Evolutionary conservation across 2,113 vertebrate species (phyloP), one percentile per base, ranked within the genome.

Genomic region (Pleuronectes platessa): DNA sequence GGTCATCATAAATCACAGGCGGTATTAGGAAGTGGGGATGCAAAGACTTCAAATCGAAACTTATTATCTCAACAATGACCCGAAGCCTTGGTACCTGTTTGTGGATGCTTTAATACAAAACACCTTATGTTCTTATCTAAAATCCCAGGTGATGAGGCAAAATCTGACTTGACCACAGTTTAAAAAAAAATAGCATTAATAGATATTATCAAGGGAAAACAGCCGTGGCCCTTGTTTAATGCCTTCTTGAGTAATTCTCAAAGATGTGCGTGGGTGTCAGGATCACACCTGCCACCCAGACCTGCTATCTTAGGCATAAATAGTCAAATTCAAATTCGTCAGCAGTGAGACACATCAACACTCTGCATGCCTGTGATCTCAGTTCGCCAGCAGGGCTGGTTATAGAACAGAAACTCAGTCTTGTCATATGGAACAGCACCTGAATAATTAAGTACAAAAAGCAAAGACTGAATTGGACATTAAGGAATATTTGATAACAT

Each of bases 1-100:
- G 62, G 58, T 76, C 68, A 35, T 58, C 70, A 79, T 89, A 72
- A 88, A 90, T 90, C 81, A 83, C 67, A 68, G 77, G 27, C 70
- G 31, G 17, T 56, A 76, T 80, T 74, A 66, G 68, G 42, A 21
- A 47, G 54, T 42, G 55, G 24, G 56, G 47, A 72, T 42, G 47
- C 51, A 37, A 4, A 60, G 63, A 67, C 31, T 24, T 58, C 1
- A 0, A n/a, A 54, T 51, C 47, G 6, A 54, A 54, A 54, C 18
- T 17, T 17, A 54, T 23, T 12, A 53, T 45, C 71, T 47, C 23
- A 49, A 71, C 26, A 40, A 17, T 35, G 21, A 67, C 0, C 35
- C 9, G 4, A 24, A 59, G 35, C 20, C 11, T 12, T 9, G 18
- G 2, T 27, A 58, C 35, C 1, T 45, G 51, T 21, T 20, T n/a